Base-by-base conservation (phyloP, 2,888 invertebrate species). In the Polyploca ridens region DNA sequence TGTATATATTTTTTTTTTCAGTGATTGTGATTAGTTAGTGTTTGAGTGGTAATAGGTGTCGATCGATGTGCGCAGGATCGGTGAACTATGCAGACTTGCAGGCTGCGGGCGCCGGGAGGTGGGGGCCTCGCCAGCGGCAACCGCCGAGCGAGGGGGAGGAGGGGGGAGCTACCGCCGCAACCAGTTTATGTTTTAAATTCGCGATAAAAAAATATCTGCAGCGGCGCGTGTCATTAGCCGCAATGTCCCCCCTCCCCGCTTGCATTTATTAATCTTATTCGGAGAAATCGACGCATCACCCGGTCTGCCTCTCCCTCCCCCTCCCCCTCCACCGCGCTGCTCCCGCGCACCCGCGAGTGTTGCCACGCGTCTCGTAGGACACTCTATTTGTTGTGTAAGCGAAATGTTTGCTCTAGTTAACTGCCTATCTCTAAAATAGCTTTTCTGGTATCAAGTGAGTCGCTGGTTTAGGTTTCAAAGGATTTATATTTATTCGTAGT, bases 181-280 rank as follows among this genome's bases (percentile, higher is more conserved):
- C 90, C 90, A 86, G 91, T 90, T 91, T 90, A 84, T 83, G 83
- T 90, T 90, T 90, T 89, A 90, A 90, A 90, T 90, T 91, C 86
- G 90, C 90, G 89, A 91, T 91, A 86, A 91, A 91, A 41, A 90
- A 90, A 89, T 85, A 89, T 89, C 84, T 90, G 90, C 90, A 87
- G 82, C 88, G 81, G 81, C 86, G 89, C 88, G 91, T 92, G 92
- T 92, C 93, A 91, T 92, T 92, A 92, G 90, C 91, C 91, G 88
- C 79, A 76, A 76, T 78, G 72, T 72, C 73, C 76, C 72, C 41
- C 71, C 70, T 75, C 74, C 73, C 69, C 67, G 70, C 84, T 82
- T 90, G 90, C 90, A 90, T 91, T 92, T 91, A 91, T 92, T 92
- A 90, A 91, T 91, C 89, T 89, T 89, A 89, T 91, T 91, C 92